Evolutionary conservation across 1,140 invertebrate species (phyloP), one percentile per base, ranked within the genome.

Genomic region (Drosophila prosaltans): DNA sequence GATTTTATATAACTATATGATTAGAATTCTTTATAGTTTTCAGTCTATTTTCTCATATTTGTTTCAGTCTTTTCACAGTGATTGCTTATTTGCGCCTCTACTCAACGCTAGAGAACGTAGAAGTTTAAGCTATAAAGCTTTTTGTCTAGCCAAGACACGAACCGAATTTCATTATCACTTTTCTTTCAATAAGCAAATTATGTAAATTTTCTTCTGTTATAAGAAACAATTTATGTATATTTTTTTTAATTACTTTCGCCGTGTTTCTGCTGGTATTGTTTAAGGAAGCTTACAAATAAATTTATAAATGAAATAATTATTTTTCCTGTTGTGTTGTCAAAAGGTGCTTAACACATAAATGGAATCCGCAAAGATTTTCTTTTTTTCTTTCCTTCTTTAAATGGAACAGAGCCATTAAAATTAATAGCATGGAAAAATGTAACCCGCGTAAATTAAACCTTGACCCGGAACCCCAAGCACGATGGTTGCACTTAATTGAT

Each of bases 391-490:
- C 43, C 45, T 40, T 26, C 26, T 57, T 65, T 26, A 51, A 51
- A 51, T 51, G 45, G 45, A 51, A 51, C 45, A 26, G 21, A 51
- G 45, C 45, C 45, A 51, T 51, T 51, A 51, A 51, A 24, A 7
- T 51, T 51, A 51, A 51, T 51, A 51, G 21, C 45, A 51, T 16
- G 26, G 45, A 51, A 51, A 51, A 10, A 51, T 51, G 45, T 57
- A 43, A 39, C 60, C 73, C 59, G 45, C 70, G 59, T 68, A 62
- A 90, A 86, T 90, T 90, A 90, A 90, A 88, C 88, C 82, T 72
- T 88, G 86, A 91, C 86, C 86, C 72, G 55, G 64, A 58, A 71
- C 75, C 59, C 75, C 66, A 16, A 51, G 45, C 45, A 26, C 3
- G 9, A 26, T 51, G 45, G 3, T 51, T 51, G 45, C 45, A 51